Base-by-base conservation (phyloP, 2,113 vertebrate species). In the Gambusia affinis region DNA sequence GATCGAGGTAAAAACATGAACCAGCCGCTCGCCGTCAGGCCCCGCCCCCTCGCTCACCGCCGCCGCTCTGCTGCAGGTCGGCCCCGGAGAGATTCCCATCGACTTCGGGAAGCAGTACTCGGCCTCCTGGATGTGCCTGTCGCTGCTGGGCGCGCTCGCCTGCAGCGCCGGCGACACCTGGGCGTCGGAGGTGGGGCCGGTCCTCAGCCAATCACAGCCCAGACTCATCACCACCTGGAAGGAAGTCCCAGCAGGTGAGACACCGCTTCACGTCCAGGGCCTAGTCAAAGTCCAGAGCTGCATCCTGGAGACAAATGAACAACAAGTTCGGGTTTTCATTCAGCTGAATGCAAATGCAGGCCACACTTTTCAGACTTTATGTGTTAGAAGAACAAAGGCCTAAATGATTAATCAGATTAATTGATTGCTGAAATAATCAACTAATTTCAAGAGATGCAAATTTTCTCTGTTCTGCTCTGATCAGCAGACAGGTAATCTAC, bases 91-190 rank as follows among this genome's bases (percentile, higher is more conserved):
- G 94, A 97, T 97, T 51, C 92, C 98, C 0, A 88, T 99, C 0
- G 97, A 99, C 73, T 99, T 99, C 82, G 93, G 94, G 4, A 96
- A 94, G 71, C 95, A 99, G 51, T 96, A 98, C 82, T 95, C 96
- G 0, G 97, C 97, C 35, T 98, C 97, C 1, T 99, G 98, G 98
- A 96, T 99, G 96, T 97, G 97, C 72, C 89, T 99, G 67, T 96
- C 98, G n/a, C 94, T 99, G 35, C 85, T 99, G 88, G 98, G 96
- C 30, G 95, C 97, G 0, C 88, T 99, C 64, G 96, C 97, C 3
- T 95, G 95, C 90, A 96, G 94, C 88, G 87, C 96, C 14, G 98
- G 98, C 30, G 97, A 99, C 80, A 98, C 97, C 0, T 99, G 98
- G 98, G 96, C 97, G 67, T 98, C 98, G 2, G 98, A 99, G 88